These are phyloP conservation scores for Rhogogaster chlorosoma DNA, from an alignment of 2,888 invertebrate genomes.

Conservation along the genomic window DNA sequence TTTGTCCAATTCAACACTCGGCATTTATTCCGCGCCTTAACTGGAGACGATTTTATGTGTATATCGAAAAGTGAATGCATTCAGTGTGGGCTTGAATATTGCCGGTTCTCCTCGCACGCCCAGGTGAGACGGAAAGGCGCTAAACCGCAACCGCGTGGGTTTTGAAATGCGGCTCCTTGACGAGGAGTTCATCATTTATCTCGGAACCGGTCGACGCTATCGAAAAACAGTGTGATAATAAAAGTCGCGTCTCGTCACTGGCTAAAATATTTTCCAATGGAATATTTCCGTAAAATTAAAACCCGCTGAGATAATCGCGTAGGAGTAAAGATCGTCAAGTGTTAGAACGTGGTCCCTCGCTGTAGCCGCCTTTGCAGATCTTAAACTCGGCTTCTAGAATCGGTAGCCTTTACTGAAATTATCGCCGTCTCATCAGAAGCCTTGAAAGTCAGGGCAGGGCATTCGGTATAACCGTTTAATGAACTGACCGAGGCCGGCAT, in stretches of 20 bases:
- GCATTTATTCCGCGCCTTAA: background rate
- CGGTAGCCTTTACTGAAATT: background rate
- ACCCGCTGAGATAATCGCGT: background rate
- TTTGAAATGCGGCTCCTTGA: background rate
- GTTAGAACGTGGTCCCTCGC: background rate
- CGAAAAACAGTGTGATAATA: background rate
- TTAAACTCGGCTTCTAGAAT: background rate
- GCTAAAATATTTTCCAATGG: background rate
- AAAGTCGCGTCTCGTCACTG: background rate
- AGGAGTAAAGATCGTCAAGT: background rate
- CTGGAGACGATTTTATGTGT: background rate
- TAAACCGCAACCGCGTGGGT: background rate
- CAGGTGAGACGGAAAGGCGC: background rate
- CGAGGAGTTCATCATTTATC: background rate
- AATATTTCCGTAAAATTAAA: background rate
- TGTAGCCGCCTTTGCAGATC: background rate
- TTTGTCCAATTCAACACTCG: background rate
- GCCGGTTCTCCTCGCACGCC: background rate
- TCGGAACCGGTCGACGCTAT: background rate
- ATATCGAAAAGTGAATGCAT: background rate
- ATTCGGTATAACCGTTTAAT: background rate
- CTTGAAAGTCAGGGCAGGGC: background rate
- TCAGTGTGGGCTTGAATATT: background rate
- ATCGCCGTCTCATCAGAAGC: too few species aligned
- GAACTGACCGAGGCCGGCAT: too few species aligned